Evolutionary conservation across 2,113 vertebrate genomes (phyloP).

Genomic region (Colistium nudipinnis): DNA sequence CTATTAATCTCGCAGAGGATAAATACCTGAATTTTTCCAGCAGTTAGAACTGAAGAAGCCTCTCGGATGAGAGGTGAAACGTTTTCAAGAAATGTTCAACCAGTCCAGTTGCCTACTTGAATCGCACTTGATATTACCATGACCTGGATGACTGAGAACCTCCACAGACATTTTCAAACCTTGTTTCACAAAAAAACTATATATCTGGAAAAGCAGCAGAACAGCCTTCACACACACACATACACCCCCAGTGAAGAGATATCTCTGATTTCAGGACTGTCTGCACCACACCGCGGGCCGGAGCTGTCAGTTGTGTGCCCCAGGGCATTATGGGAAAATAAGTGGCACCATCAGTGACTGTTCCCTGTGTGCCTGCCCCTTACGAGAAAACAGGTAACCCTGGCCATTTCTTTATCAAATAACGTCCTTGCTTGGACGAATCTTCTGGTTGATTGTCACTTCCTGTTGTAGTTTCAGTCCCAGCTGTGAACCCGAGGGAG

Average conservation of each 20-base stretch:
- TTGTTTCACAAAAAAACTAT: no score
- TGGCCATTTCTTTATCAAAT: background rate
- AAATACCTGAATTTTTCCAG: no score
- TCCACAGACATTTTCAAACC: no score
- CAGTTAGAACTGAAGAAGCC: no score
- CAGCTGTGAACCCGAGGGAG: constrained; percentile 86
- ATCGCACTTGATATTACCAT: no score
- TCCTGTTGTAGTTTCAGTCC: constrained; percentile 87
- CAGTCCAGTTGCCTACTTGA: no score
- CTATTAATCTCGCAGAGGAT: no score
- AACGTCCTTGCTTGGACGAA: background rate
- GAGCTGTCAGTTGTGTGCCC: constrained; percentile 85
- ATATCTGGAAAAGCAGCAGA: no score
- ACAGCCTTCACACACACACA: background rate
- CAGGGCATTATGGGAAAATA: constrained; percentile 88
- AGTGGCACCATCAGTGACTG: constrained; percentile 86
- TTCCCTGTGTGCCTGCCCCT: constrained; percentile 90
- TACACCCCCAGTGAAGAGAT: background rate
- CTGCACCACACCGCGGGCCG: constrained; percentile 87
- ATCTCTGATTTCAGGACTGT: constrained; percentile 81
- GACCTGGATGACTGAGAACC: no score
- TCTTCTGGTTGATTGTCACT: background rate
- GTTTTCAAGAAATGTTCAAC: no score
- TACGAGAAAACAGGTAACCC: constrained; percentile 81
- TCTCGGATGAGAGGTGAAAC: no score